Percentiles rank a stretch among this genome's conserved stretches.
Conservation (phyloP, 2,797 vertebrate species). For the Sebastes diploproa region DNA sequence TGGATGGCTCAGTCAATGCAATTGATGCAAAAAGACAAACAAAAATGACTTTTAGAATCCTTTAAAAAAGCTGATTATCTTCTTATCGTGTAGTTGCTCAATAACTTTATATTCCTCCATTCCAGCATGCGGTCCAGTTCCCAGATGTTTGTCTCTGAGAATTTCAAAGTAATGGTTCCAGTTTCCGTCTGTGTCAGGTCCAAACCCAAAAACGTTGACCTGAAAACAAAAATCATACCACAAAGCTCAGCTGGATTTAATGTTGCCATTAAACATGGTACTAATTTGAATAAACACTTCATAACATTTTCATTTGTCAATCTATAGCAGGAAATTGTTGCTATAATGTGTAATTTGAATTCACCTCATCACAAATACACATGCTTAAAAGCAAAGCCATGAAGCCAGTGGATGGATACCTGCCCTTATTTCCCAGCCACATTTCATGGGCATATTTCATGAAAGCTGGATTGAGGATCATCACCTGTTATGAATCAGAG, state of each 20-base stretch:
- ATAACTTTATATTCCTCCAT: slow-evolving; percentile 13
- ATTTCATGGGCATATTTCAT: slow-evolving; percentile 40
- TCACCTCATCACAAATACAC: slow-evolving; percentile 45
- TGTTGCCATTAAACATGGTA: background rate
- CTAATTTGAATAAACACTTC: background rate
- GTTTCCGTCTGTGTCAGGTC: background rate
- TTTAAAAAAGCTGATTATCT: slow-evolving; percentile 15
- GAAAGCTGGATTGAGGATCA: slow-evolving; percentile 50
- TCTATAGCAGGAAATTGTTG: background rate
- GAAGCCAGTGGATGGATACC: slow-evolving; percentile 58
- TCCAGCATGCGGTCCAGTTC: slow-evolving; percentile 50
- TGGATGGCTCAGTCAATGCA: no score
- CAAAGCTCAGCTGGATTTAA: background rate
- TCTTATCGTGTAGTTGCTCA: background rate
- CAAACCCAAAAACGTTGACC: background rate
- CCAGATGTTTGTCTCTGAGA: background rate
- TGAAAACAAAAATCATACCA: background rate
- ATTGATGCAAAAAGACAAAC: background rate
- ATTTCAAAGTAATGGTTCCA: background rate
- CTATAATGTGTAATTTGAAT: background rate
- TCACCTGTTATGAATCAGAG: slow-evolving; percentile 30
- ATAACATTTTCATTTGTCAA: background rate
- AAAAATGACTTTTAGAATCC: background rate
- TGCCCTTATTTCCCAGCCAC: slow-evolving; percentile 5
- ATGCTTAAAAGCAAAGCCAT: slow-evolving; percentile 27